Conservation (phyloP, 1,140 invertebrate genomes). For the Metaphire vulgaris region DNA sequence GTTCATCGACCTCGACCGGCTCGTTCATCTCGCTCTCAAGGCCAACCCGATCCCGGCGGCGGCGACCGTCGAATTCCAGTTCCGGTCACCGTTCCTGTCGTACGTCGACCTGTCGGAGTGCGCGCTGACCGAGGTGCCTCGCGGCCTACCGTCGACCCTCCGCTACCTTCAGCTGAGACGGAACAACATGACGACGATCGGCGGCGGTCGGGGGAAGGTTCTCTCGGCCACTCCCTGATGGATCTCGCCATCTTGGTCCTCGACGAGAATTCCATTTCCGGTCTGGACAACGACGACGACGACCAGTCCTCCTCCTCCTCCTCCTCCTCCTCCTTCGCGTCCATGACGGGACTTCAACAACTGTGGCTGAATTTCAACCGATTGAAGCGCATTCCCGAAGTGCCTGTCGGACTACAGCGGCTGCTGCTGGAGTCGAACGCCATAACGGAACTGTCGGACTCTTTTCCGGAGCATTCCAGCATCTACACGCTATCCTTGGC, state of each 20-base stretch:
- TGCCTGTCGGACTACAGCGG: conserved; percentile 60
- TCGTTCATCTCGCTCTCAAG: conserved; percentile 65
- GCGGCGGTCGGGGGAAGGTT: conserved; percentile 79
- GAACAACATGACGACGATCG: conserved; percentile 67
- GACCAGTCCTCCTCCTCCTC: no score
- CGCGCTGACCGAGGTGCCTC: conserved; percentile 70
- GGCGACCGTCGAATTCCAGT: conserved; percentile 25
- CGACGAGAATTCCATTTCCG: conserved; percentile 65
- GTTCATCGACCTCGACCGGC: conserved; percentile 65
- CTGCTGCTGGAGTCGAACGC: conserved; percentile 63
- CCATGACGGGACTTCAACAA: conserved; percentile 67
- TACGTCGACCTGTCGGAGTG: conserved; percentile 73
- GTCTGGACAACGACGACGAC: conserved; percentile 77
- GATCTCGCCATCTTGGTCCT: conserved; percentile 72
- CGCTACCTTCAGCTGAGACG: conserved; percentile 67
- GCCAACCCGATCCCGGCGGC: conserved; percentile 44
- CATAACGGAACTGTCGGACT: conserved; percentile 53
- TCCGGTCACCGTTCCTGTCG: conserved; percentile 29
- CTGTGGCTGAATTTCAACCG: conserved; percentile 72
- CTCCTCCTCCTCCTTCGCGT: conserved; percentile 74
- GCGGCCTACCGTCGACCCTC: conserved; percentile 75
- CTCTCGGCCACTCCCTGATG: no score
- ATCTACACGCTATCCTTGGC: conserved; percentile 33
- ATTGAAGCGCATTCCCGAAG: conserved; percentile 61
- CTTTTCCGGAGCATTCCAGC: conserved; percentile 33